These are phyloP conservation scores for Gopherus evgoodei DNA, from an alignment of 2,113 vertebrate species.

Conservation along the genomic window DNA sequence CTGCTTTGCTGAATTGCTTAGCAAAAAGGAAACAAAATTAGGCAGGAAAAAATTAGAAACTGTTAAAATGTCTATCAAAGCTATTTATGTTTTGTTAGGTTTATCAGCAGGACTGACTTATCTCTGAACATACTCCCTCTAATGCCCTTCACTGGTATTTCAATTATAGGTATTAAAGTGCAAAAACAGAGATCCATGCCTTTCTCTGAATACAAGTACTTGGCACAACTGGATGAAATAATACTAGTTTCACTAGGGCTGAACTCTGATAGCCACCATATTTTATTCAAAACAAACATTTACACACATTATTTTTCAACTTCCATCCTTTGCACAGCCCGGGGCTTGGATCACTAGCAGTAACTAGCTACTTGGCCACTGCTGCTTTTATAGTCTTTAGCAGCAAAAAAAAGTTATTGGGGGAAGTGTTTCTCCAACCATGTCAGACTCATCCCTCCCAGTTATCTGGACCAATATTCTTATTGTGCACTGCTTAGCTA, in stretches of 20 bases:
- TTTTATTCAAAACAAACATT: neutral
- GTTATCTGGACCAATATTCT: neutral
- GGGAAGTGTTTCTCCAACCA: neutral
- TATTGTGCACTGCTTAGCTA: neutral
- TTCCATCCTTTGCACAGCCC: neutral
- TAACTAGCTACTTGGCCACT: neutral
- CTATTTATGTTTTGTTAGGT: neutral
- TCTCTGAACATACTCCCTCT: neutral
- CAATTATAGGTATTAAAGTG: neutral
- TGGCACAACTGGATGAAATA: neutral
- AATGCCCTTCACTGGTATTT: neutral
- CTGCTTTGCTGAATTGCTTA: constrained; percentile 2
- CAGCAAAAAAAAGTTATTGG: neutral
- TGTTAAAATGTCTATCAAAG: neutral
- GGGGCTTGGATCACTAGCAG: neutral
- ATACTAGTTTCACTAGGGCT: neutral
- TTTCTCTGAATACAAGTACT: neutral
- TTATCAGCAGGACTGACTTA: neutral
- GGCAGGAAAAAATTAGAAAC: neutral
- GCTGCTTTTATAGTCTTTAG: neutral
- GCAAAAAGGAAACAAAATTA: constrained; percentile 23
- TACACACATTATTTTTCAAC: neutral
- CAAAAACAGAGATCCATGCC: neutral
- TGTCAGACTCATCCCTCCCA: neutral
- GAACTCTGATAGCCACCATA: neutral